phyloP scores from a whole-genome alignment of 2,888 invertebrate species.

The Acanthosepion lycidas region DNA sequence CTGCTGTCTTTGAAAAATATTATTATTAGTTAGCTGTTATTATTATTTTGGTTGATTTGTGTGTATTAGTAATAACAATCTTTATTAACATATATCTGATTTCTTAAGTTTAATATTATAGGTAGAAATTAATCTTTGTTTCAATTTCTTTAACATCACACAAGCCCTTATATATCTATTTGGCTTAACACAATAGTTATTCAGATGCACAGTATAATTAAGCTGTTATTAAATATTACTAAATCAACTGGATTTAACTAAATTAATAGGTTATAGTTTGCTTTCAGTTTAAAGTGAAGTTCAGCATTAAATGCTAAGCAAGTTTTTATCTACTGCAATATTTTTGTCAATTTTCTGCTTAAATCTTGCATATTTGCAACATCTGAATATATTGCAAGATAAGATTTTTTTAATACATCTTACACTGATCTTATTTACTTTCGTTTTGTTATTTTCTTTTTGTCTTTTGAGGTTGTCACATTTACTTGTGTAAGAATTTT shows the following conservation, averaged over 20 bases:
- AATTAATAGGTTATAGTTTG: too few species aligned
- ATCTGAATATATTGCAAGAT: too few species aligned
- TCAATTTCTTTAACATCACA: background rate
- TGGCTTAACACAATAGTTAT: too few species aligned
- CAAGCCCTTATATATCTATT: too few species aligned
- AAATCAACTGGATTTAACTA: background rate
- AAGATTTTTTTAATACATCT: too few species aligned
- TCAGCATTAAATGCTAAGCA: background rate
- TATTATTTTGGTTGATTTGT: background rate
- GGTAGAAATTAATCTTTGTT: background rate
- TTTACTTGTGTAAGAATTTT: too few species aligned
- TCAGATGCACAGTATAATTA: too few species aligned
- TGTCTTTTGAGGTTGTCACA: too few species aligned
- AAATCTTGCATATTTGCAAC: too few species aligned
- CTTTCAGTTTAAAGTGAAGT: background rate
- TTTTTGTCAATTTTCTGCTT: too few species aligned
- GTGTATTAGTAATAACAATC: background rate
- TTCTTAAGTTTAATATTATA: background rate
- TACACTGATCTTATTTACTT: too few species aligned
- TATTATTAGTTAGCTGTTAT: background rate
- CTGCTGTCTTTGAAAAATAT: background rate
- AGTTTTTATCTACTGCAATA: background rate
- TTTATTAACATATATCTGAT: background rate
- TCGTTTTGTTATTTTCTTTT: too few species aligned
- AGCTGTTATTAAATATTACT: background rate